phyloP scores from a whole-genome alignment of 2,888 invertebrate genomes.

The Chalcosyrphus nemorum region DNA sequence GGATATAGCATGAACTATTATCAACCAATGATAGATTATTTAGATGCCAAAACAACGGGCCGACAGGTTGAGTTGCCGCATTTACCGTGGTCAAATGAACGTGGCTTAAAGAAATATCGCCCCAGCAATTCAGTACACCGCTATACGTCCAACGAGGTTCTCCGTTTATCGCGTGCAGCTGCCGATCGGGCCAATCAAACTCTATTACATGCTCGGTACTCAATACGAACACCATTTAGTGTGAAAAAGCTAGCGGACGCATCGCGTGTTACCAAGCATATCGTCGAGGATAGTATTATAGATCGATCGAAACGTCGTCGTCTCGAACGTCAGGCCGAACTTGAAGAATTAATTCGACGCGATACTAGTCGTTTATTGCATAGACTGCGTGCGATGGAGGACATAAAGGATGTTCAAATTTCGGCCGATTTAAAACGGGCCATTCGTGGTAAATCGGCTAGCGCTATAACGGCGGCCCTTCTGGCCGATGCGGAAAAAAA shows the following conservation, averaged over 20 bases:
- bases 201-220: slow-evolving; percentile 82
- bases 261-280: slow-evolving; percentile 82
- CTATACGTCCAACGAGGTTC: slow-evolving; percentile 87
- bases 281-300: slow-evolving; percentile 82
- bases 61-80: slow-evolving; percentile 83
- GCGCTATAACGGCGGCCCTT: slow-evolving; percentile 87
- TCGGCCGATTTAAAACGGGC: slow-evolving; percentile 83
- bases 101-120: slow-evolving; percentile 87
- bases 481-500: slow-evolving; percentile 84
- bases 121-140: slow-evolving; percentile 85
- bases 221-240: slow-evolving; percentile 82
- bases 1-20: slow-evolving; percentile 92
- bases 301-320: slow-evolving; percentile 82
- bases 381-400: slow-evolving; percentile 82
- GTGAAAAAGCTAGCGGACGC: slow-evolving; percentile 84
- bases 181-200: slow-evolving; percentile 88
- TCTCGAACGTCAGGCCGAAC: slow-evolving; percentile 83
- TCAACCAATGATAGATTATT: slow-evolving; percentile 93
- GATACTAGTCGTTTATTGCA: slow-evolving; percentile 79
- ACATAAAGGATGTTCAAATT: slow-evolving; percentile 83
- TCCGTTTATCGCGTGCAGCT: slow-evolving; percentile 86
- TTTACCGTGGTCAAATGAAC: slow-evolving; percentile 89
- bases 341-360: slow-evolving; percentile 84
- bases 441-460: slow-evolving; percentile 89
- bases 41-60: slow-evolving; percentile 86